Conservation (phyloP, 1,140 invertebrate species). For the Apis dorsata region DNA sequence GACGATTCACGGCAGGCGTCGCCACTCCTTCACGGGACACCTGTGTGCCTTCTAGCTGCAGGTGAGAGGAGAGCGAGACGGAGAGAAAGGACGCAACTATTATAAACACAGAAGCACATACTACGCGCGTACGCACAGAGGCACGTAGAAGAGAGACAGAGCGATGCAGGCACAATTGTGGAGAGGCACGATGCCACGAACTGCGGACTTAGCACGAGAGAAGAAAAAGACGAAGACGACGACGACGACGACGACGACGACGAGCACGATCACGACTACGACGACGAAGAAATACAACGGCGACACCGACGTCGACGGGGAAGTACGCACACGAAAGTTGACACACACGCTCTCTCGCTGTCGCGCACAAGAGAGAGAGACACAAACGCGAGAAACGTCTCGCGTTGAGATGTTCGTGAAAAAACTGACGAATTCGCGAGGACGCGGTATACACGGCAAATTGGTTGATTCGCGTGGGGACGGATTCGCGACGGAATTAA, state of each 20-base stretch:
- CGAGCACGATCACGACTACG: neutral
- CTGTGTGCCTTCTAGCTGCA: constrained; percentile 56
- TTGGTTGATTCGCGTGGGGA: constrained; percentile 45
- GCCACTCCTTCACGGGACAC: constrained; percentile 61
- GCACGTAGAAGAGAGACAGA: constrained; percentile 32
- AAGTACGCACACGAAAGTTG: constrained; percentile 52
- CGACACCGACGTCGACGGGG: constrained; percentile 40
- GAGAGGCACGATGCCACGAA: constrained; percentile 1
- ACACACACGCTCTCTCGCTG: constrained; percentile 48
- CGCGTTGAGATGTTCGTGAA: constrained; percentile 10
- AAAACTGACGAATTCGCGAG: constrained; percentile 3
- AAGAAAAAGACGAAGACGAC: neutral
- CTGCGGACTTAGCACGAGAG: constrained; percentile 25
- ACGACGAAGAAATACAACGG: neutral
- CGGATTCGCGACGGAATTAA: constrained; percentile 69
- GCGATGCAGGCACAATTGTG: constrained; percentile 27
- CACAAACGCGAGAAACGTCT: constrained; percentile 23
- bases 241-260: constrained; percentile 4
- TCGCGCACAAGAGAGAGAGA: constrained; percentile 36
- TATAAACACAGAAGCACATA: constrained; percentile 65
- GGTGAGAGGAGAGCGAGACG: constrained; percentile 63
- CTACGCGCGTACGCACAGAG: constrained; percentile 40
- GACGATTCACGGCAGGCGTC: constrained; percentile 53
- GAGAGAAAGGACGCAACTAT: constrained; percentile 65
- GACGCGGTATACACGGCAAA: neutral